Conservation (phyloP, 2,113 vertebrate species). For the Mirounga angustirostris region DNA sequence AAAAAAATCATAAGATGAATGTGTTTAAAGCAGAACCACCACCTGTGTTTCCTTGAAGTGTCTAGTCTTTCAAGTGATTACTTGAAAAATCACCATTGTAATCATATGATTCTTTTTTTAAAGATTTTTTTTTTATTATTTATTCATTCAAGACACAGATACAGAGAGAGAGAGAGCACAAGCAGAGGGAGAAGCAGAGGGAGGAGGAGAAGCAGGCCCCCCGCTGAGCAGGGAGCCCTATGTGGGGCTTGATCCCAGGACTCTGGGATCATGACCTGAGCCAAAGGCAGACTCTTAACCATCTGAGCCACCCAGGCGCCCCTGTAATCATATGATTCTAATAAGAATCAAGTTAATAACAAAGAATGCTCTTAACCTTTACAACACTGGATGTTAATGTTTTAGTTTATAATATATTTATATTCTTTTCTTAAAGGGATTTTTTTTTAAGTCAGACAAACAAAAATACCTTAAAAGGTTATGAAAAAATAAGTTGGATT, state of each 20-base stretch:
- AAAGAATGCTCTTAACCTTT: neutral
- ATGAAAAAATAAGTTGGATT: neutral
- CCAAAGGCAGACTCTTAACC: no score
- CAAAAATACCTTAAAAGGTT: neutral
- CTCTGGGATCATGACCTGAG: no score
- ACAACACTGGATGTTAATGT: neutral
- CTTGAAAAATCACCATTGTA: neutral
- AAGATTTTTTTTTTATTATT: no score
- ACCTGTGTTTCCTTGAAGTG: slow-evolving; percentile 49
- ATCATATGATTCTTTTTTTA: neutral
- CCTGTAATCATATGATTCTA: neutral
- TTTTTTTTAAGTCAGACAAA: neutral
- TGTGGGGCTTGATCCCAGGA: no score
- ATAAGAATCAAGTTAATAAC: neutral
- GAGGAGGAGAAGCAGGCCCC: no score
- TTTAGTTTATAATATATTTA: neutral
- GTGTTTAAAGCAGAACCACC: slow-evolving; percentile 60
- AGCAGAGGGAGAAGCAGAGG: no score
- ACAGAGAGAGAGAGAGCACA: no score
- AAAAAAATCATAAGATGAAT: neutral
- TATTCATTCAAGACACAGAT: no score
- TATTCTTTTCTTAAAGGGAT: neutral
- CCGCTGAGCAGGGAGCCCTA: no score
- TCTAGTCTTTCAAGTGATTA: neutral
- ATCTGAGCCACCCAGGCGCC: no score